A percentile compares a stretch with the other conserved stretches of the same genome.
phyloP scores from a whole-genome alignment of 1,140 invertebrate genomes.

The Chelonus insularis region DNA sequence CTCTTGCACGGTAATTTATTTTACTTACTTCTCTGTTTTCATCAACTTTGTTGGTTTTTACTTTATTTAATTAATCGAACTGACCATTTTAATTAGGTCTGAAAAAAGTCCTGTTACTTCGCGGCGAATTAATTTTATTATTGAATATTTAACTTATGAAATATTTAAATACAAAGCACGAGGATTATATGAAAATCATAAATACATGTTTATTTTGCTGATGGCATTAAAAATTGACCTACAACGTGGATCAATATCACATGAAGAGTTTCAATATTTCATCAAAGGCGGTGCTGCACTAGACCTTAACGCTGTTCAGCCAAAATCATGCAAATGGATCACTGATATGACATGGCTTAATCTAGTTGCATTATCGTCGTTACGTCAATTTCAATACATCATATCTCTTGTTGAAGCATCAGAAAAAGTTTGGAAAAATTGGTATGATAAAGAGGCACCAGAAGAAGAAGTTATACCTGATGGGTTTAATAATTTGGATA shows the following conservation, averaged over 20 bases:
- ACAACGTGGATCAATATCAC: constrained; percentile 77
- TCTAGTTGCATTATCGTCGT: constrained; percentile 90
- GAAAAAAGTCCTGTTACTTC: constrained; percentile 80
- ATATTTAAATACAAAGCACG: constrained; percentile 91
- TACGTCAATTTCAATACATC: constrained; percentile 80
- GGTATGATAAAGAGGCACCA: constrained; percentile 94
- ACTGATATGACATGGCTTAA: constrained; percentile 96
- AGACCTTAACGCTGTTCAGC: constrained; percentile 88
- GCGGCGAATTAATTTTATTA: constrained; percentile 88
- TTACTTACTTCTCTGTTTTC: too few relatives aligned
- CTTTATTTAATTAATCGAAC: too few relatives aligned
- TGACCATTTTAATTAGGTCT: too few relatives aligned
- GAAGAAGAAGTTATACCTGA: constrained; percentile 91
- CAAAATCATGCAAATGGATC: constrained; percentile 95
- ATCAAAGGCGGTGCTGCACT: constrained; percentile 95
- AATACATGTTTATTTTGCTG: constrained; percentile 91
- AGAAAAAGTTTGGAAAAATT: constrained; percentile 88
- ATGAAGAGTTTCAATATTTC: constrained; percentile 92
- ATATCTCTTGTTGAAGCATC: constrained; percentile 81
- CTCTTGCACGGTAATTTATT: too few relatives aligned
- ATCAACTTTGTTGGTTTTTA: too few relatives aligned
- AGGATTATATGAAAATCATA: constrained; percentile 91
- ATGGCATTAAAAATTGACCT: constrained; percentile 95
- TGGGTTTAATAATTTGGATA: constrained; percentile 85
- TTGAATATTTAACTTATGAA: constrained; percentile 87